phyloP scores from a whole-genome alignment of 2,797 vertebrate genomes.

The Cynopterus sphinx region DNA sequence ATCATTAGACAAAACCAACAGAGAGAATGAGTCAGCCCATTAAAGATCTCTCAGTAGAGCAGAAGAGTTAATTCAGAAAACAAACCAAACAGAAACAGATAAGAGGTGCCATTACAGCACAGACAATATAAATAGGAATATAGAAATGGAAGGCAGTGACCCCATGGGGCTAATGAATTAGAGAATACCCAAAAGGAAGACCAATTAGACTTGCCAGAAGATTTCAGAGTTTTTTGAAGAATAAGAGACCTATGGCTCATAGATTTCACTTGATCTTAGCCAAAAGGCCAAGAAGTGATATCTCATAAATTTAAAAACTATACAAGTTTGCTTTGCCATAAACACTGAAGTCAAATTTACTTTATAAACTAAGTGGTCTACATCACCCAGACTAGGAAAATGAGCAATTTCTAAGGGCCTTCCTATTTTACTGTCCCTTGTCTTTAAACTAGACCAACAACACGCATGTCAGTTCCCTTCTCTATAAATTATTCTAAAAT shows the following conservation, averaged over 20 bases:
- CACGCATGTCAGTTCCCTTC: background rate
- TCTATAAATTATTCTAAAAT: background rate
- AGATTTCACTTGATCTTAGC: too few species aligned
- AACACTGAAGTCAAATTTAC: background rate
- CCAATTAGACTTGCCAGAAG: background rate
- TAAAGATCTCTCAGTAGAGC: background rate
- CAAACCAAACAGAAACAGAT: background rate
- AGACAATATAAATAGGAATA: background rate
- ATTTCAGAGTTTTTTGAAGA: background rate
- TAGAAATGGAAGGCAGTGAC: background rate
- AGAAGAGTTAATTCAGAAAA: background rate
- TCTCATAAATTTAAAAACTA: constrained; percentile 22
- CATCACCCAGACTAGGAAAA: background rate
- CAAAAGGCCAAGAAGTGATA: background rate
- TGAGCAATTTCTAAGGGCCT: background rate
- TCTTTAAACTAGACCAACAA: background rate
- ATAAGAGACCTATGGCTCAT: background rate
- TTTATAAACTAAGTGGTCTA: background rate
- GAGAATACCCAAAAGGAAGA: background rate
- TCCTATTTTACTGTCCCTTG: background rate
- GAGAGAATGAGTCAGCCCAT: background rate
- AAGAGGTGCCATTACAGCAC: background rate
- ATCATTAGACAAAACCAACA: background rate
- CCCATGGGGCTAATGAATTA: background rate
- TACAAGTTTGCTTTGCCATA: background rate